Percentiles rank a stretch among this genome's conserved stretches.
phyloP scores from a whole-genome alignment of 2,113 vertebrate genomes.

The Crypturellus undulatus region DNA sequence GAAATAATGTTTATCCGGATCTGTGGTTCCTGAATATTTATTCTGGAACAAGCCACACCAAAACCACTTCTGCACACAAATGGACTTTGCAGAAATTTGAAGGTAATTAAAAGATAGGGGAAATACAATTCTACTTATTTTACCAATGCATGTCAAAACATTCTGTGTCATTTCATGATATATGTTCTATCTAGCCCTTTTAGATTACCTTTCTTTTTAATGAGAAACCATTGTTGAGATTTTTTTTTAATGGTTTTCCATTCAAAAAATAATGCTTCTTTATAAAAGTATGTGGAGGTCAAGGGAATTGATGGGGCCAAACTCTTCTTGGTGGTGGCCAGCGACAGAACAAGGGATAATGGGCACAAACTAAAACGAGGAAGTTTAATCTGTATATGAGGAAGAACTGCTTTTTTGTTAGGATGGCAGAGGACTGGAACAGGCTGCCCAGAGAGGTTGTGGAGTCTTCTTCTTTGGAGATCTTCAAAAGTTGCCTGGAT shows the following conservation, averaged over 20 bases:
- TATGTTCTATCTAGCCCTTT: conserved; percentile 28
- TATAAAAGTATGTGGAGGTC: not conserved
- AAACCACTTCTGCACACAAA: not conserved
- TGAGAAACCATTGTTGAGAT: conserved; percentile 6
- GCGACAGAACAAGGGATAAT: too few relatives aligned
- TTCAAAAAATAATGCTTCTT: not conserved
- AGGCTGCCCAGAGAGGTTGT: too few relatives aligned
- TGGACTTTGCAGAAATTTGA: not conserved
- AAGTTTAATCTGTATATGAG: too few relatives aligned
- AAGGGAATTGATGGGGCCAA: not conserved
- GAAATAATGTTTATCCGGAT: not conserved
- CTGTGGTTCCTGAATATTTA: not conserved
- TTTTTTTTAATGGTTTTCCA: not conserved
- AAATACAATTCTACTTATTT: not conserved
- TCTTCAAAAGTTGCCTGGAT: too few relatives aligned
- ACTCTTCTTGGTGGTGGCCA: too few relatives aligned
- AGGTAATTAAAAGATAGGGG: not conserved
- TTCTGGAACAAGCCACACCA: not conserved
- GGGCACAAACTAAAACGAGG: too few relatives aligned
- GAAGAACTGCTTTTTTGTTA: too few relatives aligned
- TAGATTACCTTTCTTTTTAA: not conserved
- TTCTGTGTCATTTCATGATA: not conserved
- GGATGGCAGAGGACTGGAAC: too few relatives aligned
- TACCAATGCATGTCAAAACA: accelerated
- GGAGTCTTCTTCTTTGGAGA: too few relatives aligned